Evolutionary conservation across 2,888 invertebrate species (phyloP).

Genomic region (Diarsia rubi): DNA sequence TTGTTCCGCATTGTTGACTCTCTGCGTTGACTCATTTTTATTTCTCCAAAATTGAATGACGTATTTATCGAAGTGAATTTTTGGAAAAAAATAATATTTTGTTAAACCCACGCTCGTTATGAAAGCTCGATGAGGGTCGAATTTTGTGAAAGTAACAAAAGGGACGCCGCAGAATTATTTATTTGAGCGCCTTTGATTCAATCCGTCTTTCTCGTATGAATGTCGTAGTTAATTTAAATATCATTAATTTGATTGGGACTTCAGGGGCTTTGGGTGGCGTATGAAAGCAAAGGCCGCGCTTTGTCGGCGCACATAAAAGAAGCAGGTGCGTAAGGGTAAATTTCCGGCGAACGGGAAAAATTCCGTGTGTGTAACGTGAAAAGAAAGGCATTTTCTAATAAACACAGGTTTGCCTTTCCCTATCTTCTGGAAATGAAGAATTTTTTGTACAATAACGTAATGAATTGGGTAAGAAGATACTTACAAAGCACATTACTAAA

Average conservation of each 20-base stretch:
- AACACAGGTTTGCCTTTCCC: conserved; percentile 70
- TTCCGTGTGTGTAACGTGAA: conserved; percentile 76
- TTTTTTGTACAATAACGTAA: conserved; percentile 42
- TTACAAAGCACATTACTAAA: background rate
- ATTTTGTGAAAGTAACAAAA: conserved; percentile 76
- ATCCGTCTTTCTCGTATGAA: conserved; percentile 61
- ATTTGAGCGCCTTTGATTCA: conserved; percentile 65
- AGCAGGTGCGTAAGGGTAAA: conserved; percentile 78
- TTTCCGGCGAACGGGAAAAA: conserved; percentile 77
- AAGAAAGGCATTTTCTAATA: conserved; percentile 82
- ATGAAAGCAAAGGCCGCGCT: conserved; percentile 71
- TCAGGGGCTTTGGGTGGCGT: conserved; percentile 58
- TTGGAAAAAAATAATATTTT: conserved; percentile 74
- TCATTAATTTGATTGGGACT: conserved; percentile 75
- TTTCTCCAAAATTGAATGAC: conserved; percentile 80
- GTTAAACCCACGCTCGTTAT: conserved; percentile 75
- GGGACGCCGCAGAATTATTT: conserved; percentile 70
- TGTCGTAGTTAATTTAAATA: conserved; percentile 73
- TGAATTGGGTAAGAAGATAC: conserved; percentile 38
- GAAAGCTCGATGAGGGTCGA: conserved; percentile 68
- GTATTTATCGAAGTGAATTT: conserved; percentile 82
- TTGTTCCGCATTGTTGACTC: conserved; percentile 86
- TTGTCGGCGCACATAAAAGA: conserved; percentile 75
- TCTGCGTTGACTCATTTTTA: conserved; percentile 82
- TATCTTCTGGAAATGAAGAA: conserved; percentile 44